Evolutionary conservation across 1,140 invertebrate species (phyloP), one percentile per base, ranked within the genome.

Genomic region (Drosophila varians): DNA sequence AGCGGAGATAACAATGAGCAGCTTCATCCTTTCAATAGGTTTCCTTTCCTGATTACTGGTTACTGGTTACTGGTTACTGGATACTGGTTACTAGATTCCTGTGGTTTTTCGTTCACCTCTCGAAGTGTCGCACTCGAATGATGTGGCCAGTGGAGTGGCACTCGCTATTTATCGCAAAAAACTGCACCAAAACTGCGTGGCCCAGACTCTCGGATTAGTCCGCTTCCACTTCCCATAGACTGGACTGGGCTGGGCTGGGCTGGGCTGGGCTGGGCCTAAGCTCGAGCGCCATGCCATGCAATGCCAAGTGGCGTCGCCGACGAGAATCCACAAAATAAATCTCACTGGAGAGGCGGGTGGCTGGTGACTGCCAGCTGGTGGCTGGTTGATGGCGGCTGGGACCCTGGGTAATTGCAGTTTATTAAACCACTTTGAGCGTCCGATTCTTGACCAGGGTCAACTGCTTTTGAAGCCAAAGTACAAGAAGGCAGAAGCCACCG

Each of bases 401-500:
- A 31, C 28, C 28, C 68, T 43, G 70, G 55, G 72, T 86, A 79
- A 86, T 86, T 86, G 72, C 80, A 86, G 72, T 86, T 86, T 86
- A 86, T 86, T 86, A 86, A 86, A 86, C 80, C 80, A 86, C 80
- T 86, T 80, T 64, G 66, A 73, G 58, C 74, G 58, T 77, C 68
- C 58, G 64, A 80, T 86, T 86, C 82, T 86, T 86, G 80, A 86
- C 80, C 80, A 86, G 82, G 80, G 80, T 86, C 82, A 87, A 86
- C 80, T 54, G 60, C 73, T 86, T 87, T 31, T 87, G 58, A 76
- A 65, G 38, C 38, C 16, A 12, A 38, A 53, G 23, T 36, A 23
- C 38, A 40, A 38, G 25, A 38, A 43, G 42, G 31, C 52, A 31
- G 16, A 48, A 28, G 34, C 34, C 36, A 38, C 36, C 36, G n/a